Evolutionary conservation across 2,113 vertebrate species (phyloP).

Genomic region (Otolemur garnettii): DNA sequence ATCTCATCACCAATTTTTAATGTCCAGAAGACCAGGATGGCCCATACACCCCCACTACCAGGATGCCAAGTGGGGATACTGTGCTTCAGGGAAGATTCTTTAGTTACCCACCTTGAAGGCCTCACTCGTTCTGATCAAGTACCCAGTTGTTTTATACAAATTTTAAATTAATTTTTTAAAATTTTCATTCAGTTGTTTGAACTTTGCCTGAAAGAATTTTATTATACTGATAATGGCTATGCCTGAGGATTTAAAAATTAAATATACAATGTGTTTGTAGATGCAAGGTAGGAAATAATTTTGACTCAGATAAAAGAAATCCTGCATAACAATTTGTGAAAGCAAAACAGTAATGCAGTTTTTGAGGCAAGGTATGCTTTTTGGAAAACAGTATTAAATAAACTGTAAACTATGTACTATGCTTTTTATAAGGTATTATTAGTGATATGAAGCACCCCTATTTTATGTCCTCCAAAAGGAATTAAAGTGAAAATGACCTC

Average conservation of each 20-base stretch:
- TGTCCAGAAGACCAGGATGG: not conserved
- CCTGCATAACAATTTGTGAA: not conserved
- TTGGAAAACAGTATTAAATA: not conserved
- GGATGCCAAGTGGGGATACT: fast-evolving
- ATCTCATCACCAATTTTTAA: not conserved
- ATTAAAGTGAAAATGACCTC: not conserved
- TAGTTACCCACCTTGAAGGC: fast-evolving
- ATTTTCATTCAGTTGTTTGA: not conserved
- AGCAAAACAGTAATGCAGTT: not conserved
- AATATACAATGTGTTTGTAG: not conserved
- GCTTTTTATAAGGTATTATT: not conserved
- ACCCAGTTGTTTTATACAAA: not conserved
- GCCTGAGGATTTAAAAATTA: not conserved
- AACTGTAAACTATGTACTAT: not conserved
- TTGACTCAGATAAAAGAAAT: not conserved
- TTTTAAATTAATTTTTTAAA: slow-evolving; percentile 41
- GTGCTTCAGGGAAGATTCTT: fast-evolving
- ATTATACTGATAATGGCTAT: not conserved
- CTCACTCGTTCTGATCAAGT: not conserved
- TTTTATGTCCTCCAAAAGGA: not conserved
- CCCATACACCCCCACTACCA: fast-evolving
- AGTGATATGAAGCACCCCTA: not conserved
- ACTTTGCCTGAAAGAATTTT: not conserved
- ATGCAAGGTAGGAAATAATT: not conserved
- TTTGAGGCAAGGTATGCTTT: not conserved